These are phyloP conservation scores for Poecilus cupreus DNA, from an alignment of 2,888 invertebrate genomes.

Conservation along the genomic window DNA sequence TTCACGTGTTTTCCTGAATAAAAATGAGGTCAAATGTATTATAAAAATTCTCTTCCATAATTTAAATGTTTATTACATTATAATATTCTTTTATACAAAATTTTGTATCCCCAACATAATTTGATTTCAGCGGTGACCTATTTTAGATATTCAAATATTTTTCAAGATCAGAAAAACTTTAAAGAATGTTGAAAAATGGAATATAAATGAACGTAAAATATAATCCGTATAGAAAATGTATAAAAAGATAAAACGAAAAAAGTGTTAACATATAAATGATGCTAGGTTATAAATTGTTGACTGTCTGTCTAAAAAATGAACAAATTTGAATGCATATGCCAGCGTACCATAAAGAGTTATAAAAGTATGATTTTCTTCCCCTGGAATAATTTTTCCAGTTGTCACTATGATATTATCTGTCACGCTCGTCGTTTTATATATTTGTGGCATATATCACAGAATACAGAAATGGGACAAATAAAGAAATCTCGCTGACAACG, in stretches of 20 bases:
- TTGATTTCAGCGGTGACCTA: slow-evolving; percentile 13
- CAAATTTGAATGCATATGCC: slow-evolving; percentile 29
- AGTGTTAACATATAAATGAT: slow-evolving; percentile 42
- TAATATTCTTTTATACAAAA: slow-evolving; percentile 20
- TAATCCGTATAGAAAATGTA: slow-evolving; percentile 32
- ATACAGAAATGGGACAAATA: neutral
- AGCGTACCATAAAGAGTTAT: slow-evolving; percentile 35
- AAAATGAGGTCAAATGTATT: slow-evolving; percentile 44
- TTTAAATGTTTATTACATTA: slow-evolving; percentile 40
- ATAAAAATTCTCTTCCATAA: slow-evolving; percentile 34
- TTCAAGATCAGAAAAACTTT: slow-evolving; percentile 7
- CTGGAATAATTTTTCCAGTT: slow-evolving; percentile 37
- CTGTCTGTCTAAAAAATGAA: slow-evolving; percentile 42
- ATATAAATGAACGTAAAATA: slow-evolving; percentile 35
- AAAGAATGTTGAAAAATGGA: slow-evolving; percentile 30
- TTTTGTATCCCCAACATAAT: slow-evolving; percentile 22
- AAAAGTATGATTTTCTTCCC: slow-evolving; percentile 36
- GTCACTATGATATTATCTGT: slow-evolving; percentile 45
- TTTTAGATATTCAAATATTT: slow-evolving; percentile 31
- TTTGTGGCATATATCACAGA: slow-evolving; percentile 11
- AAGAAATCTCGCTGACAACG: neutral
- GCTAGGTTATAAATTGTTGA: slow-evolving; percentile 33
- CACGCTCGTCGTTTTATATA: slow-evolving; percentile 21
- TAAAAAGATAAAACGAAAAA: slow-evolving; percentile 17
- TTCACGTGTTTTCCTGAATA: slow-evolving; percentile 24